Conservation (phyloP, 1,140 invertebrate genomes). For the Phenacoccus solenopsis region DNA sequence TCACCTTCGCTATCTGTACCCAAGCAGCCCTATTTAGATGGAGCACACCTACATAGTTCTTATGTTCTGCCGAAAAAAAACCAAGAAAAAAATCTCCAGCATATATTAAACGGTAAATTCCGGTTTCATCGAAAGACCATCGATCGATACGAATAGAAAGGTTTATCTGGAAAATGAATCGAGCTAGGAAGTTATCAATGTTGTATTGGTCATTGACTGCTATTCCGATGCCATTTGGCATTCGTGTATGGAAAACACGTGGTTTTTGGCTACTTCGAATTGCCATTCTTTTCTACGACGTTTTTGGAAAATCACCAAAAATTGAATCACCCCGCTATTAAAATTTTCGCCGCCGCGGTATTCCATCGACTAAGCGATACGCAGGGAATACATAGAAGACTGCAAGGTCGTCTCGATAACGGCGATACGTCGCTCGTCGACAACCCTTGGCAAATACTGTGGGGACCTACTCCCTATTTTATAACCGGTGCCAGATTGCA, state of each 20-base stretch:
- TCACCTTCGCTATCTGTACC: no score
- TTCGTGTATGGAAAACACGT: conserved; percentile 11
- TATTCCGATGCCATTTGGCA: conserved; percentile 1
- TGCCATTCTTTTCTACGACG: conserved; percentile 2
- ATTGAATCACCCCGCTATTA: conserved; percentile 4
- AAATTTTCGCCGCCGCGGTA: background rate
- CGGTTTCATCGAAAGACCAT: no score
- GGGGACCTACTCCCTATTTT: conserved; percentile 6
- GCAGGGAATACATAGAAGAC: background rate
- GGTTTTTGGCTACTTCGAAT: background rate
- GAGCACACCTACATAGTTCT: no score
- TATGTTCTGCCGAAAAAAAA: no score
- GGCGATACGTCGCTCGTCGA: no score
- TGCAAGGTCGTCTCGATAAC: background rate
- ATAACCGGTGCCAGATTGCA: conserved; percentile 15
- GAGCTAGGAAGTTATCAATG: background rate
- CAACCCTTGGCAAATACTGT: conserved; percentile 8
- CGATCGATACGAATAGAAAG: no score
- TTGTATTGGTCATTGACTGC: conserved; percentile 11
- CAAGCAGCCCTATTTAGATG: no score
- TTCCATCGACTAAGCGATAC: background rate
- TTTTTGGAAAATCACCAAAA: conserved; percentile 14
- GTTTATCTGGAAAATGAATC: conserved; percentile 13
- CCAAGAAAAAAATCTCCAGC: no score
- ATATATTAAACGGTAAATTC: no score